phyloP scores from a whole-genome alignment of 92 coral and sea anemone species.

The Epizoanthus fatuus region DNA sequence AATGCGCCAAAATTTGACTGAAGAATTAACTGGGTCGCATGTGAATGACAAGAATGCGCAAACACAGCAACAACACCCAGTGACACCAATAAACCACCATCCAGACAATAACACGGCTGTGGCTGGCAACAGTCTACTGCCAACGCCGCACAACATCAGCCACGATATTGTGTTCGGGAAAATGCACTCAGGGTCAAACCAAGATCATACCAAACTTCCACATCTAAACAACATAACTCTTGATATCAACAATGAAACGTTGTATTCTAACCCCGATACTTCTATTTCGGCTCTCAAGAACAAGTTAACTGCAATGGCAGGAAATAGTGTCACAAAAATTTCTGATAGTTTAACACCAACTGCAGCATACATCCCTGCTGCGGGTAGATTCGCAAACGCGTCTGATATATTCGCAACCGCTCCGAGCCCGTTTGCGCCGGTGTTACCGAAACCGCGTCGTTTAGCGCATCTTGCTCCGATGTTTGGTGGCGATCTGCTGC shows the following conservation, averaged over 20 bases:
- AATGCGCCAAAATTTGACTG: slow-evolving; percentile 14
- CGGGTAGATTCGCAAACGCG: slow-evolving; percentile 3
- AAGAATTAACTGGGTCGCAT: not conserved
- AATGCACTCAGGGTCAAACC: not conserved
- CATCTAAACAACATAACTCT: not conserved
- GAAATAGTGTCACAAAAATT: not conserved
- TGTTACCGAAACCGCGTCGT: slow-evolving; percentile 31
- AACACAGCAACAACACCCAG: not conserved
- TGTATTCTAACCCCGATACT: not conserved
- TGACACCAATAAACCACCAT: not conserved
- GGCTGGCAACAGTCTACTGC: not conserved
- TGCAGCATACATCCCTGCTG: not conserved
- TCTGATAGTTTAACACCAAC: not conserved
- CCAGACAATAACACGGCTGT: not conserved
- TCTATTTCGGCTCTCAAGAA: slow-evolving; percentile 32
- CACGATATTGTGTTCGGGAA: not conserved
- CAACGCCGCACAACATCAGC: not conserved
- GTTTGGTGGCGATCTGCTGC: slow-evolving; percentile 96
- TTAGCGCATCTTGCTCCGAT: slow-evolving; percentile 81
- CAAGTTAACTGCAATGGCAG: slow-evolving; percentile 22
- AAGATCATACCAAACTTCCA: slow-evolving; percentile 2
- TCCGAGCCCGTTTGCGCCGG: slow-evolving; percentile 51
- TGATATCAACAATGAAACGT: not conserved
- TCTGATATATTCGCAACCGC: slow-evolving; percentile 24
- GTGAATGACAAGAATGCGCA: not conserved